Base-by-base conservation (phyloP, 2,888 invertebrate genomes). In the Volucella bombylans region DNA sequence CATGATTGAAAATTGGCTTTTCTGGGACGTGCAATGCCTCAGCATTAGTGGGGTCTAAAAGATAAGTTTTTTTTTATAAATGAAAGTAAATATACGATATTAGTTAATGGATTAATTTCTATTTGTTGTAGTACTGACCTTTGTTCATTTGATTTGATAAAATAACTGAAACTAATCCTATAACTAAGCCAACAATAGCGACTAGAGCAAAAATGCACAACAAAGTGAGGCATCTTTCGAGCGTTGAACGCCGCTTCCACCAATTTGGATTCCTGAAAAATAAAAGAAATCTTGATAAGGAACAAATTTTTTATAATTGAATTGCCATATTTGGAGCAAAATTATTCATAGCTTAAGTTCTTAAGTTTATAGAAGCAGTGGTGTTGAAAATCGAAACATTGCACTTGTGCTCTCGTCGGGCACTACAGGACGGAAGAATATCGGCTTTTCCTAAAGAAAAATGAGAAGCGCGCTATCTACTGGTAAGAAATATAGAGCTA, bases 221-320 rank as follows among this genome's bases (percentile, higher is more conserved):
- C 71, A 94, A 90, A 79, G 95, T 94, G 87, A 96, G 92, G 55
- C 94, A 93, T 87, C 95, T 93, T 91, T 96, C 96, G 92, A 96
- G 92, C 86, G 94, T 93, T 50, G 95, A 95, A 87, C 96, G 93
- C 85, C 95, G 93, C 87, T 94, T 94, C 96, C 96, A 96, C 96
- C 96, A 96, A 92, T 95, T 95, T 88, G 95, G 95, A 91, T 95
- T 95, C 93, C 95, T 96, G 92, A 54, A 93, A 93, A 74, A 82
- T 87, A 86, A 87, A 71, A 64, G 38, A 39, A 74, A 71, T 14
- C 4, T 71, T 57, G 1, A 14, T 31, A 43, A 31, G 31, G 0
- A 23, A 23, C 3, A 23, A 23, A 31, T 31, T 31, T 31, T 1
- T 31, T 31, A 6, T 6, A 31, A 6, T 31, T 31, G 6, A 31